phyloP scores from a whole-genome alignment of 1,140 invertebrate species.

The Drosophila kurseongensis region DNA sequence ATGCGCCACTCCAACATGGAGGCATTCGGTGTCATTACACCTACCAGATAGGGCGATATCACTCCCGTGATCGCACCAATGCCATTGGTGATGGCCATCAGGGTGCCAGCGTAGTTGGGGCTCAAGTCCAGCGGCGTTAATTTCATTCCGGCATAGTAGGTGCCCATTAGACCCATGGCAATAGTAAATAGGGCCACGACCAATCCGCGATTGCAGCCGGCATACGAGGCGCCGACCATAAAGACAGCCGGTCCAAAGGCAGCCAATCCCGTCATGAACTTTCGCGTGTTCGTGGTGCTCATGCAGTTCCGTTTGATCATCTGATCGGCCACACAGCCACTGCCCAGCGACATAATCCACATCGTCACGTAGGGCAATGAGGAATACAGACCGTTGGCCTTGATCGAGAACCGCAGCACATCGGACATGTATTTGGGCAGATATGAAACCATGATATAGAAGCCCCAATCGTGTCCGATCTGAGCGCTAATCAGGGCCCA shows the following conservation, averaged over 20 bases:
- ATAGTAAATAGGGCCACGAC: conserved; percentile 47
- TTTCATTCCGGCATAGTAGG: conserved; percentile 88
- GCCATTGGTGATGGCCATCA: conserved; percentile 93
- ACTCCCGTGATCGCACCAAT: conserved; percentile 91
- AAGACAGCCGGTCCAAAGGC: conserved; percentile 48
- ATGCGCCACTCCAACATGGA: conserved; percentile 14
- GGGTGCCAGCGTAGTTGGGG: conserved; percentile 90
- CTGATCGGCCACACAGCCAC: conserved; percentile 46
- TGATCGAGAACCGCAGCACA: conserved; percentile 46
- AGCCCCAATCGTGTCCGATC: conserved; percentile 92
- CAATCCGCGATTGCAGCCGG: conserved; percentile 30
- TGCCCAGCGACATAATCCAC: conserved; percentile 40
- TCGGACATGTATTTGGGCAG: conserved; percentile 87
- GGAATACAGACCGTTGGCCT: conserved; percentile 50
- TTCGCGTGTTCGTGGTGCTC: conserved; percentile 16
- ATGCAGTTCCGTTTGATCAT: conserved; percentile 30
- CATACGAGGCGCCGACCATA: conserved; percentile 53
- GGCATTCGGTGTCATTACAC: conserved; percentile 89
- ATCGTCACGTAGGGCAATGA: conserved; percentile 62
- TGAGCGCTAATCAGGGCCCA: conserved; percentile 88
- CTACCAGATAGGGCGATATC: conserved; percentile 90
- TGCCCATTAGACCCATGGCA: conserved; percentile 87
- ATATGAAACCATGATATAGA: conserved; percentile 94
- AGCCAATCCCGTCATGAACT: conserved; percentile 20
- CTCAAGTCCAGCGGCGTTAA: conserved; percentile 92